Percentiles rank a stretch among this genome's conserved stretches.
Conservation (phyloP, 2,113 vertebrate genomes). For the Panthera leo region DNA sequence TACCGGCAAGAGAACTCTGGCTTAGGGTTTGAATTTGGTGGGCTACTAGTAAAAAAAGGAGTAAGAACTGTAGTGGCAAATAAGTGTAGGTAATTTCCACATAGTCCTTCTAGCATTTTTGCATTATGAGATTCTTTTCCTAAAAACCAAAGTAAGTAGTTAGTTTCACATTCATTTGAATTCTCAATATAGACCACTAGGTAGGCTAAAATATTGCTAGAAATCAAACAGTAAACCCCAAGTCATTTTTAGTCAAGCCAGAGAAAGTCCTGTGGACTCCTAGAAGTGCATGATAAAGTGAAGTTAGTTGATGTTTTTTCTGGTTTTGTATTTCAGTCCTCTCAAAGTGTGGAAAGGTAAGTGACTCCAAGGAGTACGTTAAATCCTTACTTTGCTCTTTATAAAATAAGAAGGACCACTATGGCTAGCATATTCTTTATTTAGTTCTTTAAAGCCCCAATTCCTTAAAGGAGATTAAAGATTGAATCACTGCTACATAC, state of each 20-base stretch:
- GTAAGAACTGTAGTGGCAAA: background rate
- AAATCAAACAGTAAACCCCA: background rate
- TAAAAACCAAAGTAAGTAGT: background rate
- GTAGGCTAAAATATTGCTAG: background rate
- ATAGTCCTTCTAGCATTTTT: background rate
- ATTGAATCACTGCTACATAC: background rate
- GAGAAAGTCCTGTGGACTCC: slow-evolving; percentile 6
- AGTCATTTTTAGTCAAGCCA: background rate
- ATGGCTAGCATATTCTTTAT: background rate
- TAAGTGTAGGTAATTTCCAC: background rate
- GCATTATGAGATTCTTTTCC: background rate
- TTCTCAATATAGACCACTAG: background rate
- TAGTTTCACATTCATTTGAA: slow-evolving; percentile 21
- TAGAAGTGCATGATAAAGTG: background rate
- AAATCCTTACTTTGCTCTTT: slow-evolving; percentile 32
- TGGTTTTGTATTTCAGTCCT: background rate
- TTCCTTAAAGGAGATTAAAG: slow-evolving; percentile 3
- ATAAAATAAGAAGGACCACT: background rate
- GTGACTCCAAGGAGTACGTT: background rate
- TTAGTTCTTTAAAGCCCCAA: background rate
- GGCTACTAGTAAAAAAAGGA: slow-evolving; percentile 6
- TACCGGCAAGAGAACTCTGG: background rate
- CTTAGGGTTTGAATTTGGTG: slow-evolving; percentile 21
- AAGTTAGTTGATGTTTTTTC: slow-evolving; percentile 9
- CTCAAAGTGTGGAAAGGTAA: background rate